These are phyloP conservation scores for Drosophila kambysellisi DNA, from an alignment of 2,888 invertebrate genomes.

Conservation along the genomic window DNA sequence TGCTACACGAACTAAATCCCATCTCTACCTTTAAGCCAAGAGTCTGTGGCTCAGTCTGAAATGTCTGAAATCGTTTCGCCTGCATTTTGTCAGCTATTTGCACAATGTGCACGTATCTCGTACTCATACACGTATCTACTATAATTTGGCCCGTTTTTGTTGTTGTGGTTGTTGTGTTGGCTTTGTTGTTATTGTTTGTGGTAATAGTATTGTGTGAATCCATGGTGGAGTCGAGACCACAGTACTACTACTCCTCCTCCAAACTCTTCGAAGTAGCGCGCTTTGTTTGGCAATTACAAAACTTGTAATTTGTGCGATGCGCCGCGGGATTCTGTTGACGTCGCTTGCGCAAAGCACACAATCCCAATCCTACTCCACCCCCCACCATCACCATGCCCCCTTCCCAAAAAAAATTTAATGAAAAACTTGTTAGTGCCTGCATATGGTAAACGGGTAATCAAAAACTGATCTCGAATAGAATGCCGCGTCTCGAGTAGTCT, in stretches of 20 bases:
- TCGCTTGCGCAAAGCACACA: constrained; percentile 61
- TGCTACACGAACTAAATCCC: neutral
- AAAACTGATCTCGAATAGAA: constrained; percentile 58
- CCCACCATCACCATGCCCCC: neutral
- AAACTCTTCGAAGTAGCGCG: constrained; percentile 40
- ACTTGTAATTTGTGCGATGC: constrained; percentile 77
- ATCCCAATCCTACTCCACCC: neutral
- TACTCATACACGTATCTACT: constrained; percentile 54
- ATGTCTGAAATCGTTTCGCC: constrained; percentile 45
- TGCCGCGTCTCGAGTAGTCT: constrained; percentile 25
- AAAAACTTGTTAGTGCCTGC: constrained; percentile 37
- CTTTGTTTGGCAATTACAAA: constrained; percentile 80
- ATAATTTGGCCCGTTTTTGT: constrained; percentile 66
- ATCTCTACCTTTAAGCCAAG: constrained; percentile 36
- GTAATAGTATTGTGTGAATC: constrained; percentile 59
- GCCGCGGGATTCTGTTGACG: constrained; percentile 70
- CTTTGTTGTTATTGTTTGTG: constrained; percentile 35
- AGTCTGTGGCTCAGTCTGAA: constrained; percentile 2
- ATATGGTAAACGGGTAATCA: constrained; percentile 57
- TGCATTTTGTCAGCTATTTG: constrained; percentile 78
- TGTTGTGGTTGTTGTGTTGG: constrained; percentile 11
- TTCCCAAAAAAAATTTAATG: neutral
- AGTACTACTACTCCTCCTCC: constrained; percentile 12
- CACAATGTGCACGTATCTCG: constrained; percentile 69
- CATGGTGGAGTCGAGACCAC: constrained; percentile 8